Evolutionary conservation across 1,140 invertebrate genomes (phyloP), one percentile per base, ranked within the genome.

Genomic region (Plutomurus gul): DNA sequence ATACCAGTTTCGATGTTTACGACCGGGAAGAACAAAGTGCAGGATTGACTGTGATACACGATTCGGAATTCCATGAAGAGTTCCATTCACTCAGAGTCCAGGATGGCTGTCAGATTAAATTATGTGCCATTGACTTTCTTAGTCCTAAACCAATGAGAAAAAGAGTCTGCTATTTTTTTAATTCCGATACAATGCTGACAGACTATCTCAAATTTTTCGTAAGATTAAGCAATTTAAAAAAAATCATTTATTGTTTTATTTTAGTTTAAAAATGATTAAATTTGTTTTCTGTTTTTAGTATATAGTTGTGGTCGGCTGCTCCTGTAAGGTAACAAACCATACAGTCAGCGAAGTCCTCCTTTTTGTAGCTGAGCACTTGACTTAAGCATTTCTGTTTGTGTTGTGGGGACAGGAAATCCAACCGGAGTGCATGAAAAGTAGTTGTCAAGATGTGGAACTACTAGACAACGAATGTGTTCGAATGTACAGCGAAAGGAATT

Each of bases 191-290:
- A 3, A 18, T 25, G 13, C 73, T 49, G 0, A 33, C 13, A 36
- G 56, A 65, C 22, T 65, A 65, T 18, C n/a, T 65, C 6, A 65
- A 65, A 65, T 65, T 33, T 36, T 65, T 65, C 20, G 56, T 65
- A 65, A 65, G 56, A 2, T 49, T n/a, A n/a, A n/a, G n/a, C n/a
- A n/a, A n/a, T n/a, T n/a, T n/a, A n/a, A n/a, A n/a, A n/a, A n/a
- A n/a, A n/a, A n/a, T n/a, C n/a, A n/a, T n/a, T n/a, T 25, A 47
- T 47, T 5, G 20, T 11, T 11, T 4, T 11, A 46, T 11, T 16
- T 3, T 11, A 4, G 40, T 46, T 11, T 46, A n/a, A 46, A 46
- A 11, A 1, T 65, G 18, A 16, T 36, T 16, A 33, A n/a, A 30
- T 60, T 60, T 60, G 22, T 51, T 60, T 60, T 30, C 8, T 30